phyloP scores from a whole-genome alignment of 1,140 invertebrate genomes.

The Trichonephila clavipes region DNA sequence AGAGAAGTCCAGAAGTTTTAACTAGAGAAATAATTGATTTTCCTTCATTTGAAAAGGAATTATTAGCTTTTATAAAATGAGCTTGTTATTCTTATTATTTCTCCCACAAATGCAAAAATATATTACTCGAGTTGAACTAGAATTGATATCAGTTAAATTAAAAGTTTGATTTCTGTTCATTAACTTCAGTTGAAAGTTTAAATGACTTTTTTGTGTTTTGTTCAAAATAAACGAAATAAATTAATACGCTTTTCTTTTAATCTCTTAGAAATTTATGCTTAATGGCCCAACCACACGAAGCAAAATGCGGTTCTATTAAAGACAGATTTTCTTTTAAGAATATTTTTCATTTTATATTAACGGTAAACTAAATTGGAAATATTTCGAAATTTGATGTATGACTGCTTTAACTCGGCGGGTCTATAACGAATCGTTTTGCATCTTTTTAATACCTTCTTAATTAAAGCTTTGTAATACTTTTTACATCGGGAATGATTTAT shows the following conservation, averaged over 20 bases:
- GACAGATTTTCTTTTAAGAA: not conserved
- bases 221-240: no score
- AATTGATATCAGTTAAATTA: no score
- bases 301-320: not conserved
- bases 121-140: no score
- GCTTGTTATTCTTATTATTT: no score
- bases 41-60: no score
- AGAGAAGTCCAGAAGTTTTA: no score
- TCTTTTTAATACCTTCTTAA: conserved; percentile 7
- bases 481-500: conserved; percentile 25
- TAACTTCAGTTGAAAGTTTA: not conserved
- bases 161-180: not conserved
- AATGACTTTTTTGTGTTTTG: not conserved
- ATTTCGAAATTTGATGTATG: not conserved
- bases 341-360: not conserved
- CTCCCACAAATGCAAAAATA: no score
- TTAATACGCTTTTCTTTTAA: no score
- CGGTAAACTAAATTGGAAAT: not conserved
- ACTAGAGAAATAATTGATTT: no score
- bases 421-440: not conserved
- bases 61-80: no score
- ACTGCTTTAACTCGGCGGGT: not conserved
- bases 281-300: not conserved
- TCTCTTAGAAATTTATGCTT: not conserved
- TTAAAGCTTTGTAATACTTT: conserved; percentile 5